Evolutionary conservation across 2,113 vertebrate genomes (phyloP).

Genomic region (Corythornis cristatus): DNA sequence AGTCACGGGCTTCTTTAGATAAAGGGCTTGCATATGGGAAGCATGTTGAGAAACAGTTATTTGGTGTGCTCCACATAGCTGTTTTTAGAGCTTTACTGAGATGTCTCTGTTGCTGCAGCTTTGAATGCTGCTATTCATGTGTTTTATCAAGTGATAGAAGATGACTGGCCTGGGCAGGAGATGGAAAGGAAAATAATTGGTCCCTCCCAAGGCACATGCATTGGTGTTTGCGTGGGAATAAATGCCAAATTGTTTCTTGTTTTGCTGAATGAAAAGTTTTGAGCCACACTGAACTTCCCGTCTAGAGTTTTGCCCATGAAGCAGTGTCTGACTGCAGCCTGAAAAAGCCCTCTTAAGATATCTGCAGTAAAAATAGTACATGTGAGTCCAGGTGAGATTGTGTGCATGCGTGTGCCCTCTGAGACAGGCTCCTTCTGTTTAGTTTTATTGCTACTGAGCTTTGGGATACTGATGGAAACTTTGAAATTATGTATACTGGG

Average conservation of each 20-base stretch:
- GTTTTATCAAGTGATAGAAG: slow-evolving; percentile 26
- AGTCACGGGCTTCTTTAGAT: slow-evolving; percentile 17
- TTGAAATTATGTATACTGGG: neutral
- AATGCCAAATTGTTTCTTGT: slow-evolving; percentile 29
- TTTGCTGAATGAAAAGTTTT: slow-evolving; percentile 58
- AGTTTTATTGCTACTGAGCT: neutral
- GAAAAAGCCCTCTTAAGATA: neutral
- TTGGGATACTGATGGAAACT: neutral
- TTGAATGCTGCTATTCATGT: slow-evolving; percentile 41
- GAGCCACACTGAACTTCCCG: neutral
- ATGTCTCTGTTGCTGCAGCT: slow-evolving; percentile 20
- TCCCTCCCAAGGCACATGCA: slow-evolving; percentile 4
- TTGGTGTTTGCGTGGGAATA: slow-evolving; percentile 27
- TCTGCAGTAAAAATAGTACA: neutral
- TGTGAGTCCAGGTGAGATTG: neutral
- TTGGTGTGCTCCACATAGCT: neutral
- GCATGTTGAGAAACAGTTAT: neutral
- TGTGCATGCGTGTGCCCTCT: neutral
- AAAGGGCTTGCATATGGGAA: slow-evolving; percentile 22
- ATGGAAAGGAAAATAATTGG: slow-evolving; percentile 55
- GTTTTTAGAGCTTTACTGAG: slow-evolving; percentile 28
- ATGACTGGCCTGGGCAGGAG: slow-evolving; percentile 4
- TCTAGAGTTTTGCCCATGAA: neutral
- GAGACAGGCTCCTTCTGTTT: neutral
- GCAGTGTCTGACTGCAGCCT: neutral